These are phyloP conservation scores for Rhinoptilus africanus DNA, from an alignment of 2,113 vertebrate species.

Conservation along the genomic window DNA sequence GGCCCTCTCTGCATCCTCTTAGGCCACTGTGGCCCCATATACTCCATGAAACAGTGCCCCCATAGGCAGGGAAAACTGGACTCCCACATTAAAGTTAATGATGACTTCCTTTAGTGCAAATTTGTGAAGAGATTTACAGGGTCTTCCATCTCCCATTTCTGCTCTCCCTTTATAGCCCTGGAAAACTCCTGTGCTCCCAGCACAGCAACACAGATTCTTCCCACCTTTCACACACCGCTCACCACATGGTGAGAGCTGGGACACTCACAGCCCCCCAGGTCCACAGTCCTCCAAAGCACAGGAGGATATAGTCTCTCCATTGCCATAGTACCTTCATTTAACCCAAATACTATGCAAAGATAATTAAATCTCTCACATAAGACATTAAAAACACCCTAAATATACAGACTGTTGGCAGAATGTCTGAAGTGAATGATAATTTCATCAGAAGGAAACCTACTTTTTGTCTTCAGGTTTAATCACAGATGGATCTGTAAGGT, in stretches of 20 bases:
- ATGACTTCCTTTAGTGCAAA: neutral
- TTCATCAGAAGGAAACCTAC: constrained; percentile 73
- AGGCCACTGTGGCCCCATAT: neutral
- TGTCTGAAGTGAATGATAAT: neutral
- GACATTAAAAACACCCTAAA: neutral
- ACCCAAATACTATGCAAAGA: neutral
- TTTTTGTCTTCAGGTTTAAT: constrained; percentile 89
- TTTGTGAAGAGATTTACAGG: neutral
- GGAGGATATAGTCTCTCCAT: fast-evolving
- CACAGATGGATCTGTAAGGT: constrained; percentile 94
- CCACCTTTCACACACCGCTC: neutral
- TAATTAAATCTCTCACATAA: neutral
- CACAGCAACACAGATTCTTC: neutral
- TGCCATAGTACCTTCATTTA: neutral
- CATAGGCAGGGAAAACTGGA: neutral
- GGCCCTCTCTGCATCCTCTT: neutral
- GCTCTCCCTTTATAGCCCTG: neutral
- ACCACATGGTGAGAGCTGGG: neutral
- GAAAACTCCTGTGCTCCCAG: neutral
- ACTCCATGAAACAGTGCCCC: neutral
- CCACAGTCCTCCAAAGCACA: neutral
- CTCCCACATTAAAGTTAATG: neutral
- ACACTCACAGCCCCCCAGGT: neutral
- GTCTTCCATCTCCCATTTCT: neutral
- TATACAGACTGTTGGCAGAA: neutral